Evolutionary conservation across 2,113 vertebrate species (phyloP).

Genomic region (Spizaetus ornatus): DNA sequence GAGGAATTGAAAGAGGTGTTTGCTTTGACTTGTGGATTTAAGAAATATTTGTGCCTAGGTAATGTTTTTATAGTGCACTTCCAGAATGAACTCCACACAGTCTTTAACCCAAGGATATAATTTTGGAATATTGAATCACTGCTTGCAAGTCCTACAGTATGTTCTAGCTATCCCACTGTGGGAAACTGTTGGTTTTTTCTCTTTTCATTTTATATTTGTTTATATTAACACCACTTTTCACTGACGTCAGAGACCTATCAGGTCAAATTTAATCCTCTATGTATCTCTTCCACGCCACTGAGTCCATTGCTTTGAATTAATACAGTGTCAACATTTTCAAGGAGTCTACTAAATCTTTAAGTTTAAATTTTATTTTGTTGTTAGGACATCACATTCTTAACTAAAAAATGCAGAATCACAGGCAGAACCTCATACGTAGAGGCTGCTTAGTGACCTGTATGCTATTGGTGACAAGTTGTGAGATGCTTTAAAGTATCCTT

Average conservation of each 20-base stretch:
- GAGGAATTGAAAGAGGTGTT: neutral
- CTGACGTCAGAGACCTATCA: neutral
- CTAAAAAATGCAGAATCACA: neutral
- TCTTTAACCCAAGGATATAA: neutral
- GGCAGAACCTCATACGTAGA: neutral
- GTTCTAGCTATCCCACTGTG: neutral
- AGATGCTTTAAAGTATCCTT: neutral
- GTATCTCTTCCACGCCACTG: neutral
- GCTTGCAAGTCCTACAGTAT: neutral
- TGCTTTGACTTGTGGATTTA: neutral
- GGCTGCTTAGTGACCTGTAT: neutral
- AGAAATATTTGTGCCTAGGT: neutral
- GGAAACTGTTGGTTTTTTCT: neutral
- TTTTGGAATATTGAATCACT: neutral
- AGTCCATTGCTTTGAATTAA: neutral
- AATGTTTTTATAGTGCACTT: neutral
- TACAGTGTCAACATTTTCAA: neutral
- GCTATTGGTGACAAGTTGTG: neutral
- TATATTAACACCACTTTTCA: conserved; percentile 2
- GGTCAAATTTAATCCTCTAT: neutral
- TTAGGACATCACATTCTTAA: neutral
- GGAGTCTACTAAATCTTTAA: neutral
- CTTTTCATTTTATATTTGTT: conserved; percentile 17
- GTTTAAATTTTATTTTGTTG: neutral
- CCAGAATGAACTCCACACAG: neutral